Percentiles rank a stretch among this genome's conserved stretches.
phyloP scores from a whole-genome alignment of 2,113 vertebrate species.

The Anarhynchus alexandrinus region DNA sequence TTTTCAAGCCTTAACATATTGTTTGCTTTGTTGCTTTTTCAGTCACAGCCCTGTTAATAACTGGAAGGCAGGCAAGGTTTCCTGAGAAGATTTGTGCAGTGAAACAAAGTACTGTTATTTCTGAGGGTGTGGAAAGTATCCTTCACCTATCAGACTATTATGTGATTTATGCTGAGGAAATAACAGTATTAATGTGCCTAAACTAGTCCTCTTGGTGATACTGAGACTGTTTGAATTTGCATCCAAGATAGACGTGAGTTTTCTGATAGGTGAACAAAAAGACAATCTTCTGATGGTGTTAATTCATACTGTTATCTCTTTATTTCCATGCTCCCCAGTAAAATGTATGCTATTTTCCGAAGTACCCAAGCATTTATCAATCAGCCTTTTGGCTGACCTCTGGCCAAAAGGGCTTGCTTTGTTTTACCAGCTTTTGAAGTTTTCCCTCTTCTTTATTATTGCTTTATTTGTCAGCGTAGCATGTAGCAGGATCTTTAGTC shows the following conservation, averaged over 20 bases:
- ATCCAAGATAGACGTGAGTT: background rate
- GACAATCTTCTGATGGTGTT: background rate
- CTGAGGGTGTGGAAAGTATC: background rate
- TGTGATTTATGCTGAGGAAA: background rate
- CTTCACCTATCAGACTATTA: background rate
- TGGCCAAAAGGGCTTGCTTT: background rate
- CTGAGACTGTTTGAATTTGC: background rate
- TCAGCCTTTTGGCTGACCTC: background rate
- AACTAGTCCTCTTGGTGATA: background rate
- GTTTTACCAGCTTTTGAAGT: background rate
- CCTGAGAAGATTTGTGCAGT: background rate
- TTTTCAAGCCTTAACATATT: background rate
- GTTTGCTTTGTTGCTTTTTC: background rate
- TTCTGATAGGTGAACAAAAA: background rate
- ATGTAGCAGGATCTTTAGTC: background rate
- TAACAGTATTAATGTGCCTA: background rate
- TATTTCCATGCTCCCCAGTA: background rate
- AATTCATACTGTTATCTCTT: background rate
- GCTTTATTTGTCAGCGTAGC: background rate
- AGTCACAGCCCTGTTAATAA: background rate
- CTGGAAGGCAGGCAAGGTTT: background rate
- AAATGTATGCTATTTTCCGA: background rate
- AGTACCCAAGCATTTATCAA: background rate
- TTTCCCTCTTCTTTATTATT: background rate
- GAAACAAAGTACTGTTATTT: background rate